Percentiles rank a stretch among this genome's conserved stretches.
Conservation (phyloP, 1,140 invertebrate genomes). For the Mactra quadrangularis region DNA sequence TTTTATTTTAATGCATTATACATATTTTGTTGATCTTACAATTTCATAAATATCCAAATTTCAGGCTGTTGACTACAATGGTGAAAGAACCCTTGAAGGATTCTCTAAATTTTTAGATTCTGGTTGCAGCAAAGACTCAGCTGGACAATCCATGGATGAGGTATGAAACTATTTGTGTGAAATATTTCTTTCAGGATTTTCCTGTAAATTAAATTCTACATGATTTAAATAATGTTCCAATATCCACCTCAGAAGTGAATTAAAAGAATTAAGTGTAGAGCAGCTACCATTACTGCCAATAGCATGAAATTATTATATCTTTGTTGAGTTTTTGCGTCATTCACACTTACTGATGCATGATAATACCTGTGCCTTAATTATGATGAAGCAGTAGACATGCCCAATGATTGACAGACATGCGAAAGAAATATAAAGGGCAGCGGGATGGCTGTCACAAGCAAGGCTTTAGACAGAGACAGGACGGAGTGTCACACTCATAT, state of each 20-base stretch:
- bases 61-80: constrained; percentile 95
- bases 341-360: too few relatives aligned
- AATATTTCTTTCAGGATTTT: background rate
- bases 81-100: constrained; percentile 96
- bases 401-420: too few relatives aligned
- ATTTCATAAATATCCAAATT: background rate
- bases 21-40: too few relatives aligned
- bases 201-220: constrained; percentile 3
- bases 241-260: background rate
- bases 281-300: background rate
- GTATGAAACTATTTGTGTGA: background rate
- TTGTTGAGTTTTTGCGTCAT: too few relatives aligned
- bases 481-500: too few relatives aligned
- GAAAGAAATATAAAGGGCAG: too few relatives aligned
- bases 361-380: too few relatives aligned
- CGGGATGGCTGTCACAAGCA: too few relatives aligned
- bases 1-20: too few relatives aligned
- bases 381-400: too few relatives aligned
- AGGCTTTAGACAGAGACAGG: too few relatives aligned
- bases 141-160: constrained; percentile 16
- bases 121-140: constrained; percentile 71
- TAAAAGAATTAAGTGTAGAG: background rate
- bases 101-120: constrained; percentile 93
- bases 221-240: background rate
- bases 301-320: background rate